Base-by-base conservation (phyloP, 2,888 invertebrate genomes). In the Lithophane semibrunnea region DNA sequence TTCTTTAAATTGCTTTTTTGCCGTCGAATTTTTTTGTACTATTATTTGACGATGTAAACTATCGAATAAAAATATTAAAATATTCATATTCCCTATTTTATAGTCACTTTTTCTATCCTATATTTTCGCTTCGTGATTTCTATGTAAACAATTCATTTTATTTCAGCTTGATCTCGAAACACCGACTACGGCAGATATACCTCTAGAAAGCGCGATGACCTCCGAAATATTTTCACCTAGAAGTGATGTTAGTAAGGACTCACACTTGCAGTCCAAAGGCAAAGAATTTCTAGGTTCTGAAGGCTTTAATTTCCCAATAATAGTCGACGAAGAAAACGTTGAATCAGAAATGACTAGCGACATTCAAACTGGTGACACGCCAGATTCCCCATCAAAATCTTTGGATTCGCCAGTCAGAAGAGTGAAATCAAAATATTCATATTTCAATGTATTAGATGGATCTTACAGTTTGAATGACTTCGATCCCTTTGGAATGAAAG, bases 151-250 rank as follows among this genome's bases (percentile, higher is more conserved):
- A 66, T 52, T 29, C 1, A 56, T 65, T 5, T 21, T 61, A n/a
- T 72, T 94, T 67, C 85, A 97, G 97, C 92, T 97, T 29, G 96
- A 97, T 79, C 86, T 97, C 60, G 97, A 97, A 94, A 97, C 97
- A 3, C 97, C 97, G 16, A 96, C 96, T 5, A 97, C 97, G 52
- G 96, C 96, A 2, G 97, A 97, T 37, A 88, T 96, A 24, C 97
- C 94, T 0, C 84, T 92, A 2, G 95, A 95, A 76, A 94, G 94
- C 9, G 92, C 92, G 2, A 87, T 94, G 47, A 93, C 95, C 0
- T 91, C 93, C 52, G 95, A 95, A 13, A 86, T 93, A 16, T 94
- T 94, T 75, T 94, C 96, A 9, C 94, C 96, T 2, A 89, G 88
- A 79, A 94, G 93, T 78, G 95, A 95, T 82, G 84, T 85, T 24